These are phyloP conservation scores for Corvus hawaiiensis DNA, from an alignment of 2,113 vertebrate genomes.

Conservation along the genomic window DNA sequence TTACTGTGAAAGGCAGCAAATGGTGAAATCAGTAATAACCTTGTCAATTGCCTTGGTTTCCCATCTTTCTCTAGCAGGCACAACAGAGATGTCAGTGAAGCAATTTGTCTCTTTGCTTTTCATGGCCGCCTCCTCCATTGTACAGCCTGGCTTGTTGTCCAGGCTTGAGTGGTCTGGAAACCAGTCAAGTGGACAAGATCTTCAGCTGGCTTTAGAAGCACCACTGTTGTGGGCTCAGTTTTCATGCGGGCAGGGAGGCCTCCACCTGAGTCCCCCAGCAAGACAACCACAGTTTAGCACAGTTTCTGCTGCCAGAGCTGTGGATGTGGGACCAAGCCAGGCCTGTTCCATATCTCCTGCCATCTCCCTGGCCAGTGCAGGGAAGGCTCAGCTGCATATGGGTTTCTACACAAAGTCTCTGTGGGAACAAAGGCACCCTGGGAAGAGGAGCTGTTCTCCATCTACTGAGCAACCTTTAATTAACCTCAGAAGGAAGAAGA, in stretches of 20 bases:
- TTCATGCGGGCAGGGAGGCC: neutral
- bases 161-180: neutral
- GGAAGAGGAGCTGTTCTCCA: neutral
- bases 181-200: neutral
- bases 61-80: neutral
- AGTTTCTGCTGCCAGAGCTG: neutral
- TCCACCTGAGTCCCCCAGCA: fast-evolving
- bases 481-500: neutral
- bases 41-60: neutral
- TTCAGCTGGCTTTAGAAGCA: neutral
- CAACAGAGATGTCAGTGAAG: neutral
- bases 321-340: neutral
- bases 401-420: neutral
- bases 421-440: neutral
- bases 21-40: neutral
- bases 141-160: neutral
- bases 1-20: neutral
- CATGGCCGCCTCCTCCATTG: neutral
- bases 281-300: neutral
- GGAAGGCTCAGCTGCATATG: fast-evolving
- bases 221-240: neutral
- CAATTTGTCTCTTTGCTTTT: neutral
- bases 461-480: neutral
- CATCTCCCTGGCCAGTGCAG: neutral
- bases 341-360: neutral